Base-by-base conservation (phyloP, 1,140 invertebrate species). In the Tetragonula clypearis region DNA sequence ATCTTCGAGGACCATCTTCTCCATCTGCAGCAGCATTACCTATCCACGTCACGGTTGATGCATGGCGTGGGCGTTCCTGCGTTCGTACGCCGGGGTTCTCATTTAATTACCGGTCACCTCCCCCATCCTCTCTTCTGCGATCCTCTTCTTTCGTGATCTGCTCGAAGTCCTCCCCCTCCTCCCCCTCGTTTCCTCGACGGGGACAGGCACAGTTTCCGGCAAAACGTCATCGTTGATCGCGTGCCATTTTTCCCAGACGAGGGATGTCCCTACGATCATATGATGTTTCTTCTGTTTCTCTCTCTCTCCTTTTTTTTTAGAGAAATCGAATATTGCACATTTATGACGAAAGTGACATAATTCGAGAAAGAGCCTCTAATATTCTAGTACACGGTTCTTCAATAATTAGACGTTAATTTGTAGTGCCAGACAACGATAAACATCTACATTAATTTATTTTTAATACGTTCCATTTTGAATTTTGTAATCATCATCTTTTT, bases 41-140 rank as follows among this genome's bases (percentile, higher is more conserved):
- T 93, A 93, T 94, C 92, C 93, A 93, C 92, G 92, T 94, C 93
- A 93, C 91, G 92, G 87, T 94, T 94, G 94, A 95, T 94, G 93
- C 94, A 95, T 94, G 92, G 94, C 93, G 94, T 95, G 93, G 94
- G 94, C 94, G 94, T 95, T 94, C 91, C 93, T 94, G 85, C 91
- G 91, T 91, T 90, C 89, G 88, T 92, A 86, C 87, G 82, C 92
- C 93, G 93, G 72, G 93, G 93, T 93, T 93, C 93, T 93, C 93
- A 93, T 93, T 93, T 93, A 93, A 93, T 93, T 93, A 93, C 89
- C 89, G 77, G 69, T 84, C 82, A 62, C 75, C 79, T 72, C 60
- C 23, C 12, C 55, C 41, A 15, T 8, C 35, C 8, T 2, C 55
- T 49, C 9, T 53, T 23, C 4, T 11, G 41, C 41, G 23, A 53